Conservation (phyloP, 23 tunicate genomes). For the Oikopleura dioica region DNA sequence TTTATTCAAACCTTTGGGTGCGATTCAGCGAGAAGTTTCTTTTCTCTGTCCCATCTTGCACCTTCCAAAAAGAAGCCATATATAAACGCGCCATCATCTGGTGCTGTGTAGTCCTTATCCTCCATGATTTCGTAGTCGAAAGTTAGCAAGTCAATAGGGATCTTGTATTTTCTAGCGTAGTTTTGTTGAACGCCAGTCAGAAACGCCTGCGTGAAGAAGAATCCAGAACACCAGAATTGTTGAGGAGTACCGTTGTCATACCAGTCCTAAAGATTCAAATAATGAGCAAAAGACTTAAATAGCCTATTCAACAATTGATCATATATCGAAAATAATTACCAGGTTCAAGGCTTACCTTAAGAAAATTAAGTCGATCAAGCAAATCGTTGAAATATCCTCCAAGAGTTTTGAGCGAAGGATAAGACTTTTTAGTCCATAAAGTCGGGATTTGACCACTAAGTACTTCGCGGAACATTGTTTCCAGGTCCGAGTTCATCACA, state of each 20-base stretch:
- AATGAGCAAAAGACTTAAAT: neutral
- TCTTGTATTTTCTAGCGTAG: conserved; percentile 76
- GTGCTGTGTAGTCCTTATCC: conserved; percentile 73
- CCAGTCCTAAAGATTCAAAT: conserved; percentile 28
- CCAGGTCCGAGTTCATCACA: conserved; percentile 78
- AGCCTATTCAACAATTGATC: neutral
- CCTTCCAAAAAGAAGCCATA: conserved; percentile 77
- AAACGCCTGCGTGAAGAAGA: conserved; percentile 98
- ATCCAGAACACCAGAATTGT: conserved; percentile 95
- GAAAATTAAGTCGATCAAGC: conserved; percentile 56
- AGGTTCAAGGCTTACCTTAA: conserved; percentile 27
- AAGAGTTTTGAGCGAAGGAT: conserved; percentile 81
- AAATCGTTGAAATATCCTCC: conserved; percentile 93
- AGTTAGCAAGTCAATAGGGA: conserved; percentile 71
- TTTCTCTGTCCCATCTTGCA: conserved; percentile 77
- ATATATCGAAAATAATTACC: neutral
- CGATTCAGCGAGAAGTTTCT: conserved; percentile 50
- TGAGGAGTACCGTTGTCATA: conserved; percentile 82
- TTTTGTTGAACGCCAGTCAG: conserved; percentile 96
- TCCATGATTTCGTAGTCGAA: conserved; percentile 70
- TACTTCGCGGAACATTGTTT: conserved; percentile 57
- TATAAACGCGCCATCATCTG: conserved; percentile 90
- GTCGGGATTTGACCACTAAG: conserved; percentile 75
- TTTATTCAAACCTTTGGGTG: conserved; percentile 30
- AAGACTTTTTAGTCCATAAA: conserved; percentile 95